These are phyloP conservation scores for Amazona guildingii DNA, from an alignment of 2,113 vertebrate species.

Conservation along the genomic window DNA sequence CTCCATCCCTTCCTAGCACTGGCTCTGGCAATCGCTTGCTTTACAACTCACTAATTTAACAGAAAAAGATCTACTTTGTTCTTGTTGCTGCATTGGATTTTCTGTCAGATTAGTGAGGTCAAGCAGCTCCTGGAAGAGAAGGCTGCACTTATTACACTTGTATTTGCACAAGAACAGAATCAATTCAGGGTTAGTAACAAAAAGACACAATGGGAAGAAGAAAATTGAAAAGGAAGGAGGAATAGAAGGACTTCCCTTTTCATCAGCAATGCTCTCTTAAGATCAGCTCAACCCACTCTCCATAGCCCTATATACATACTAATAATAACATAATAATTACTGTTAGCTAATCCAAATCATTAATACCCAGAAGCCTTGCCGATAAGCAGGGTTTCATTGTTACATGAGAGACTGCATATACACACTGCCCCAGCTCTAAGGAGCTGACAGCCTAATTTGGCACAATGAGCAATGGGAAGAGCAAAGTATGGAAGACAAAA, in stretches of 20 bases:
- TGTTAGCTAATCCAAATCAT: neutral
- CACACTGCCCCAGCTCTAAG: neutral
- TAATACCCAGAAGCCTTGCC: neutral
- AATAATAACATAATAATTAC: neutral
- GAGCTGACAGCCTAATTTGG: neutral
- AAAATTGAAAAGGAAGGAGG: neutral
- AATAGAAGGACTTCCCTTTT: neutral
- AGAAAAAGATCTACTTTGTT: neutral
- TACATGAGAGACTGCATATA: neutral
- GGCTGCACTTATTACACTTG: neutral
- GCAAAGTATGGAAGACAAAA: neutral
- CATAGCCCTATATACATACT: neutral
- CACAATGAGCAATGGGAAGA: rapidly evolving
- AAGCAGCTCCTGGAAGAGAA: neutral
- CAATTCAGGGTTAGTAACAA: neutral
- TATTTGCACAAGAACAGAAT: neutral
- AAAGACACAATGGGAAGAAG: neutral
- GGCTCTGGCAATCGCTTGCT: neutral
- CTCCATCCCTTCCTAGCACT: neutral
- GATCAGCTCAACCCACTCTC: neutral
- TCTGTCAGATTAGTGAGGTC: neutral
- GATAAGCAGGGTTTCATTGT: neutral
- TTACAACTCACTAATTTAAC: neutral
- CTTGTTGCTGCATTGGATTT: neutral
- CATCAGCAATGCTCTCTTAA: neutral